These are phyloP conservation scores for Daboia siamensis DNA, from an alignment of 2,113 vertebrate genomes.

Conservation along the genomic window DNA sequence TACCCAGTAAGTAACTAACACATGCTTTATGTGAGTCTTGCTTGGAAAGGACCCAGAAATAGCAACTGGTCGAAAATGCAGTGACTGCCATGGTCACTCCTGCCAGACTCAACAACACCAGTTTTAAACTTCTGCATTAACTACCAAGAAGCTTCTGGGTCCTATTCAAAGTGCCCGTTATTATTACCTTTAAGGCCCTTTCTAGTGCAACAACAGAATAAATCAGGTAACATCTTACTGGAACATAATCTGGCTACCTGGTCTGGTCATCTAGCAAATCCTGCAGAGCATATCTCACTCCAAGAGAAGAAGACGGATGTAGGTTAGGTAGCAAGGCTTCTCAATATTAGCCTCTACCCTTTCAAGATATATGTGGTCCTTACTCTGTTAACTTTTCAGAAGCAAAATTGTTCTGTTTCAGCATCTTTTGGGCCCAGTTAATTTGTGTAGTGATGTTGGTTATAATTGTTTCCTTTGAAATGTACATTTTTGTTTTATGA, in stretches of 20 bases:
- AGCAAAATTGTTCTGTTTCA: neutral
- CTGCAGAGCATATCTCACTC: neutral
- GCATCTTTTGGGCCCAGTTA: neutral
- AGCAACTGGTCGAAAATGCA: neutral
- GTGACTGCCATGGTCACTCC: neutral
- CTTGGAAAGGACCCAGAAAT: neutral
- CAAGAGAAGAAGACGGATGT: neutral
- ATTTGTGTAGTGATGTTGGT: neutral
- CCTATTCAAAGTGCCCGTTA: neutral
- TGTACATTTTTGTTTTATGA: neutral
- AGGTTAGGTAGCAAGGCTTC: neutral
- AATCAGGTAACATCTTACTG: neutral
- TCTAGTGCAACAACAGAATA: neutral
- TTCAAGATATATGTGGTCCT: neutral
- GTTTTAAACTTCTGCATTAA: neutral
- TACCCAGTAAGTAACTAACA: neutral
- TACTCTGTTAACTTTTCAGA: neutral
- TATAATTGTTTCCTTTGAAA: neutral
- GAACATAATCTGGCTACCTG: neutral
- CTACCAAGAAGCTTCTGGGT: neutral
- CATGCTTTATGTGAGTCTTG: neutral
- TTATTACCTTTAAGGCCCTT: neutral
- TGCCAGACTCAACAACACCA: neutral
- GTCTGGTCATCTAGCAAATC: neutral
- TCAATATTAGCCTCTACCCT: neutral